Evolutionary conservation across 2,797 vertebrate species (phyloP).

Genomic region (Echeneis naucrates): DNA sequence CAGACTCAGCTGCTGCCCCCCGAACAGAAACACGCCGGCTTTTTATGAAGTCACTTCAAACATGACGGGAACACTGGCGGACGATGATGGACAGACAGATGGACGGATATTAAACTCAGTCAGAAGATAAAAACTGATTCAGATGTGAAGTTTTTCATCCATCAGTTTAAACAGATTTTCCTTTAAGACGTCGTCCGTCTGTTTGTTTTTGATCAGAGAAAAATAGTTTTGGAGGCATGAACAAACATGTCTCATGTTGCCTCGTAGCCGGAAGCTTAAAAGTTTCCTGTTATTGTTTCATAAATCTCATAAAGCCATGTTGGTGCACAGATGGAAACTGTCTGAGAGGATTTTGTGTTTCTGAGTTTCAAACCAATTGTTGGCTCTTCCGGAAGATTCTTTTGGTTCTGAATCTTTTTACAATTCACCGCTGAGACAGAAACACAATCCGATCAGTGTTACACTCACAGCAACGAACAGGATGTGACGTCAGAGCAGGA

Average conservation of each 20-base stretch:
- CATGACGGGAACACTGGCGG: neutral
- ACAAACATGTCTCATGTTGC: neutral
- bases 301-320: slow-evolving; percentile 13
- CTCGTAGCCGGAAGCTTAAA: neutral
- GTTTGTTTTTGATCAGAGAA: neutral
- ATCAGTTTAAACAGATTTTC: neutral
- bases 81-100: neutral
- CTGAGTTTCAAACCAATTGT: slow-evolving; percentile 11
- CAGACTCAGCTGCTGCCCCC: too few relatives aligned
- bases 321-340: neutral
- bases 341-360: slow-evolving; percentile 11
- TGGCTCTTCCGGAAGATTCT: neutral
- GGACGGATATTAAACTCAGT: neutral
- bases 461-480: neutral
- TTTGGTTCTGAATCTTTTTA: neutral
- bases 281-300: slow-evolving; percentile 20
- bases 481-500: too few relatives aligned
- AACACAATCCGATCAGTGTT: neutral
- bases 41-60: too few relatives aligned
- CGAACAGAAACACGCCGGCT: too few relatives aligned
- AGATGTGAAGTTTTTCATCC: neutral
- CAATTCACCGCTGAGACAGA: neutral
- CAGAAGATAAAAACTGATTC: too few relatives aligned
- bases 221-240: slow-evolving; percentile 12
- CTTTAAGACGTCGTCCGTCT: neutral